Evolutionary conservation across 2,797 vertebrate genomes (phyloP), one percentile per base, ranked within the genome.

Genomic region (Danio jaintianensis): DNA sequence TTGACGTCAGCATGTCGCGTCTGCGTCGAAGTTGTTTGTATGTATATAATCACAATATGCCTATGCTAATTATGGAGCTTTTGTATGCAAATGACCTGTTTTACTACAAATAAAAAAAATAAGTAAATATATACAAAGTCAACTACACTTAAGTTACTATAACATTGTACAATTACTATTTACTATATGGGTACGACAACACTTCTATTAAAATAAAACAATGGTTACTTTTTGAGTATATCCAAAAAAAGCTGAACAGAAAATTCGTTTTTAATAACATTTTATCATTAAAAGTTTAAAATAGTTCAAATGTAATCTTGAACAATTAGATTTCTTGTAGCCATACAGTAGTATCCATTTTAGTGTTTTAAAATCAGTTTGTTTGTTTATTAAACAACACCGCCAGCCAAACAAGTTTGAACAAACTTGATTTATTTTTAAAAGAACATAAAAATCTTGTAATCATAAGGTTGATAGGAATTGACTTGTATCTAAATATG

Each of bases 201-300:
- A 29, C 29, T 29, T 29, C 29, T 29, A 29, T 29, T 1, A 29
- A 1, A 29, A 1, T 29, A 29, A 29, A 29, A 29, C 29, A 1
- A 29, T 1, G 3, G 3, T 29, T 29, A 1, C 29, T 29, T 29
- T n/a, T n/a, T n/a, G n/a, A n/a, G n/a, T n/a, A n/a, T n/a, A n/a
- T n/a, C n/a, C n/a, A n/a, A n/a, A 83, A 87, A 88, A 86, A 73
- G 59, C 83, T 84, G 75, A 83, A 88, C 86, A 87, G 87, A 87
- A 86, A 73, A 84, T 84, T 85, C 84, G 79, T 82, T 82, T 84
- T 83, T 66, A 79, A 85, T 84, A 87, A 84, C 58, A 72, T 83
- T 84, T 84, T 82, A 75, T 42, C 38, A 69, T 83, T 15, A 72
- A 80, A 75, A n/a, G n/a, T n/a, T 84, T 87, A 86, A 80, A 79